Conservation (phyloP, 1,140 invertebrate genomes). For the Plectrocnemia conspersa region DNA sequence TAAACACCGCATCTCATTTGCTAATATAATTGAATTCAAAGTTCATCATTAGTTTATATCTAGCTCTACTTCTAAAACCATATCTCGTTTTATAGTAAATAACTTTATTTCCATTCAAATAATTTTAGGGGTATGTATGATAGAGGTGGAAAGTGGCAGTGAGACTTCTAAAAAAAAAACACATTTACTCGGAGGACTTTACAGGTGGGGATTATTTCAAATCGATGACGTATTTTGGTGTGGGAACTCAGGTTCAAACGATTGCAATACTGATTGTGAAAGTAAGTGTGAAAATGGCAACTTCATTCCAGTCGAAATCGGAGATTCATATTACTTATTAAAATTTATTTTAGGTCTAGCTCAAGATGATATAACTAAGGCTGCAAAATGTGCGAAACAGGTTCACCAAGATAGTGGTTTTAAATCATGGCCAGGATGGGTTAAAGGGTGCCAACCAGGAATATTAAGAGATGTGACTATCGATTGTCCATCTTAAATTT, state of each 20-base stretch:
- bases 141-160: conserved; percentile 50
- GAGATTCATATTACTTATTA: neutral
- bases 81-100: too few relatives aligned
- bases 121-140: conserved; percentile 51
- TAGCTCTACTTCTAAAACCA: too few relatives aligned
- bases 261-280: conserved; percentile 37
- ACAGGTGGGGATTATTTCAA: conserved; percentile 56
- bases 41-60: too few relatives aligned
- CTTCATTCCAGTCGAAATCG: neutral
- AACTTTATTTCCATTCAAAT: too few relatives aligned
- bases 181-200: conserved; percentile 49
- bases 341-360: conserved; percentile 34
- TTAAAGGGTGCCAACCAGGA: conserved; percentile 39
- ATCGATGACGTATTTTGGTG: conserved; percentile 57
- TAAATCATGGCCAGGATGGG: conserved; percentile 45
- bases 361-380: conserved; percentile 39
- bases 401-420: conserved; percentile 41
- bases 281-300: conserved; percentile 12
- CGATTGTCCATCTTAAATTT: too few relatives aligned
- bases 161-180: conserved; percentile 44
- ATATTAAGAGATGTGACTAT: too few relatives aligned
- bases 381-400: conserved; percentile 41
- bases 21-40: too few relatives aligned
- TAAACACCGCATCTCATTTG: too few relatives aligned
- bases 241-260: conserved; percentile 37